Conservation (phyloP, 2,888 invertebrate genomes). For the Bombyx huttoni region DNA sequence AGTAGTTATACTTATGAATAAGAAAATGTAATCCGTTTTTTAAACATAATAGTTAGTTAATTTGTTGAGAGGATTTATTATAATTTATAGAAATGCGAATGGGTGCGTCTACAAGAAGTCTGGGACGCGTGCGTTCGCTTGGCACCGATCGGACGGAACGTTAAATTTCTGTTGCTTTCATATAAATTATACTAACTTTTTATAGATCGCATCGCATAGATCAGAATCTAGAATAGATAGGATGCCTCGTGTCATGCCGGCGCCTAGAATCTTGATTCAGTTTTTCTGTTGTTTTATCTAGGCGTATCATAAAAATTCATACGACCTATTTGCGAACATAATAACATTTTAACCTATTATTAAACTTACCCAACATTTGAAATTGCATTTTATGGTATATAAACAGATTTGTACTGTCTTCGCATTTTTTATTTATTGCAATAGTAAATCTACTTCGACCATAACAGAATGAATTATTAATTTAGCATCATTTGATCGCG, state of each 20-base stretch:
- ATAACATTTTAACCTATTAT: conserved; percentile 17
- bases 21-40: not conserved
- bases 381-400: conserved; percentile 1
- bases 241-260: not conserved
- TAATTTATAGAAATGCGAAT: conserved; percentile 16
- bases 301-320: conserved; percentile 3
- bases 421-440: conserved; percentile 18
- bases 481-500: conserved; percentile 52
- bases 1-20: not conserved
- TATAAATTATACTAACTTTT: not conserved
- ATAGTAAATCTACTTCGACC: conserved; percentile 27
- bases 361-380: conserved; percentile 7
- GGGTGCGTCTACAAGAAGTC: conserved; percentile 30
- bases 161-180: conserved; percentile 11
- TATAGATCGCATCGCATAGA: not conserved
- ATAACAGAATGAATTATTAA: conserved; percentile 38
- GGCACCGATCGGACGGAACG: conserved; percentile 19
- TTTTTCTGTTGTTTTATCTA: not conserved
- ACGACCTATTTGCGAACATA: conserved; percentile 12
- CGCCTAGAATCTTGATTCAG: not conserved
- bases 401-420: conserved; percentile 4
- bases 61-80: conserved; percentile 11
- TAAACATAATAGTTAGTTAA: not conserved
- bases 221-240: not conserved
- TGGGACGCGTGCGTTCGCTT: conserved; percentile 19